These are phyloP conservation scores for Popillia japonica DNA, from an alignment of 1,140 invertebrate species.

Conservation along the genomic window DNA sequence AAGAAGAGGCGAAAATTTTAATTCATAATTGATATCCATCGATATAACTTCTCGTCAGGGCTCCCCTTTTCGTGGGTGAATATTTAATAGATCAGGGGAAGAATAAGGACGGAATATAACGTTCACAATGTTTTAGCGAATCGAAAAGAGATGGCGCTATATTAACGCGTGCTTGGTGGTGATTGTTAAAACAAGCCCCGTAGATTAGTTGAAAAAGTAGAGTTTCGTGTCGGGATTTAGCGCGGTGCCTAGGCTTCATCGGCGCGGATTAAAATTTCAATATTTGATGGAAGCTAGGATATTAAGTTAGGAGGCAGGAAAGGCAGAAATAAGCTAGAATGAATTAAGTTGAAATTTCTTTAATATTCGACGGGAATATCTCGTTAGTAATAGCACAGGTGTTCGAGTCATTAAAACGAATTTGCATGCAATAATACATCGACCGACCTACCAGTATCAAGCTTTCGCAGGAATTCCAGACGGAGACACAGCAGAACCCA, in stretches of 20 bases:
- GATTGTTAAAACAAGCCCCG: slow-evolving; percentile 10
- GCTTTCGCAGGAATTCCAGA: too few relatives aligned
- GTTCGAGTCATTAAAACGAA: not conserved
- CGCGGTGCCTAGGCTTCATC: not conserved
- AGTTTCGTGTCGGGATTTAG: slow-evolving; percentile 5
- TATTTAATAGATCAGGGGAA: not conserved
- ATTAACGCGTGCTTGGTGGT: not conserved
- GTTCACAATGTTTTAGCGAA: not conserved
- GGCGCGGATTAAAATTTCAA: not conserved
- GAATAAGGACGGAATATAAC: too few relatives aligned
- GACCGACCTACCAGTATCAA: not conserved
- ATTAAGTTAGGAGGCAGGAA: too few relatives aligned
- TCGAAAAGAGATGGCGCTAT: not conserved
- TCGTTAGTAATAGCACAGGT: not conserved
- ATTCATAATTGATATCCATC: slow-evolving; percentile 35
- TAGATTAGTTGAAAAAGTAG: slow-evolving; percentile 11
- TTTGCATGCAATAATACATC: too few relatives aligned
- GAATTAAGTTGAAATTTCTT: too few relatives aligned
- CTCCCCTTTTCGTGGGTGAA: not conserved
- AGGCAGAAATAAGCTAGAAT: too few relatives aligned
- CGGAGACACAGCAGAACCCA: too few relatives aligned
- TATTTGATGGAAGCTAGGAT: slow-evolving; percentile 9
- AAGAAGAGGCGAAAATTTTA: slow-evolving; percentile 4
- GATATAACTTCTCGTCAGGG: slow-evolving; percentile 11
- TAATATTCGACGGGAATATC: too few relatives aligned